These are phyloP conservation scores for Palythoa heliodiscus DNA, from an alignment of 92 coral and sea anemone species.

Conservation along the genomic window DNA sequence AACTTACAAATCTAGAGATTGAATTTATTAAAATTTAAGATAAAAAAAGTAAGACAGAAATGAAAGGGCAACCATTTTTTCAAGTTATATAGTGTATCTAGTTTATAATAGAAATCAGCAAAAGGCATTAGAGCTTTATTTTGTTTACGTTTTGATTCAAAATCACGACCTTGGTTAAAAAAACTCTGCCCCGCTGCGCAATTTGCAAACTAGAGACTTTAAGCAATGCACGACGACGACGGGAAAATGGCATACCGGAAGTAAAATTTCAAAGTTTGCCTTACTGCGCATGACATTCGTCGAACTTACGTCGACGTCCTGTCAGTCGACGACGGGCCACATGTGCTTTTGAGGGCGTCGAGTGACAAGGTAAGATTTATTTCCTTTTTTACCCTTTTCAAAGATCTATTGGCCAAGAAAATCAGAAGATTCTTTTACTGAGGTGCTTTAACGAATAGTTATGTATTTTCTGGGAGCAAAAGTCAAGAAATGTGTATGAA, in stretches of 20 bases:
- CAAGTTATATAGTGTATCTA: too few species aligned
- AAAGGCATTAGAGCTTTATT: too few species aligned
- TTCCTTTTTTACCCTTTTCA: conserved; percentile 16
- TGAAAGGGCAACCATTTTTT: too few species aligned
- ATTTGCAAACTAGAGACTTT: not conserved
- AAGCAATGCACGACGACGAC: not conserved
- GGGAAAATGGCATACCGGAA: not conserved
- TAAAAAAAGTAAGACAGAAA: too few species aligned
- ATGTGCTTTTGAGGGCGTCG: conserved; percentile 20
- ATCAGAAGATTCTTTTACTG: conserved; percentile 23
- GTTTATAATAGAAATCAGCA: too few species aligned
- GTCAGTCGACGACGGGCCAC: not conserved
- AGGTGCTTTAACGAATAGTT: conserved; percentile 9
- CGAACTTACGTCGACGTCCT: not conserved
- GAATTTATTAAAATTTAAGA: too few species aligned
- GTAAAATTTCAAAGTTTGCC: not conserved
- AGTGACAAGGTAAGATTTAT: conserved; percentile 12
- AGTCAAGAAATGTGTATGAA: conserved; percentile 4
- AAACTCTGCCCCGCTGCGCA: too few species aligned
- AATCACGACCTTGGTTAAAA: too few species aligned
- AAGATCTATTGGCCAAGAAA: conserved; percentile 12
- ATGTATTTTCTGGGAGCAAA: not conserved
- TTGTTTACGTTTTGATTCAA: too few species aligned
- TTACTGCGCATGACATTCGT: not conserved
- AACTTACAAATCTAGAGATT: too few species aligned